Base-by-base conservation (phyloP, 2,888 invertebrate genomes). In the Luperina nickerlii region DNA sequence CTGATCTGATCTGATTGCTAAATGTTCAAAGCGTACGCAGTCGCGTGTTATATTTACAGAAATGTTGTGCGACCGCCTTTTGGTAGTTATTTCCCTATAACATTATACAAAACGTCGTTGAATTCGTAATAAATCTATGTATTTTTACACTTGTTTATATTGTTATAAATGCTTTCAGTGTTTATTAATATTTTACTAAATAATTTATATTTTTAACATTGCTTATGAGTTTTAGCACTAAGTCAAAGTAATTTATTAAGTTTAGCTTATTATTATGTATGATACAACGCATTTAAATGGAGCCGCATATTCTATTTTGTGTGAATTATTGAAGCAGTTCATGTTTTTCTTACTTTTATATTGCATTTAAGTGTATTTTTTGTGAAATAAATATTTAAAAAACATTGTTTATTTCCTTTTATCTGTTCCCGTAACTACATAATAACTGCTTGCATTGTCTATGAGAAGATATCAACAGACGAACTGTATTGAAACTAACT, bases 141-240 rank as follows among this genome's bases (percentile, higher is more conserved):
- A 85, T 87, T 78, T 87, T 78, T 90, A 90, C 86, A 87, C 78
- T 85, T 82, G 82, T 89, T 89, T 79, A 78, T 54, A 82, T 83
- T 81, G 72, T 88, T 88, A 75, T 66, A 66, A 71, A 81, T 80
- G 81, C 83, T 83, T 84, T 85, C 68, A 75, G 66, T 82, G 74
- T 85, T 78, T 76, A 76, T 85, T 82, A 77, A 74, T 85, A 84
- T 81, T 87, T 71, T n/a, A 74, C 42, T 60, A 66, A 76, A 69
- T 63, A 65, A 76, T 32, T 62, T 87, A 83, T 88, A 87, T 85
- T 80, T 73, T 87, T 88, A 89, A 85, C 87, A 87, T 91, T 87
- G 89, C 79, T 88, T 87, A 87, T 83, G 76, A 76, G 32, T 62
- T 57, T 68, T 86, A 79, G 81, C 74, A 79, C 65, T 82, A 82